Percentiles rank a stretch among this genome's conserved stretches.
Conservation (phyloP, 2,888 invertebrate genomes). For the Plagiodera versicolora region DNA sequence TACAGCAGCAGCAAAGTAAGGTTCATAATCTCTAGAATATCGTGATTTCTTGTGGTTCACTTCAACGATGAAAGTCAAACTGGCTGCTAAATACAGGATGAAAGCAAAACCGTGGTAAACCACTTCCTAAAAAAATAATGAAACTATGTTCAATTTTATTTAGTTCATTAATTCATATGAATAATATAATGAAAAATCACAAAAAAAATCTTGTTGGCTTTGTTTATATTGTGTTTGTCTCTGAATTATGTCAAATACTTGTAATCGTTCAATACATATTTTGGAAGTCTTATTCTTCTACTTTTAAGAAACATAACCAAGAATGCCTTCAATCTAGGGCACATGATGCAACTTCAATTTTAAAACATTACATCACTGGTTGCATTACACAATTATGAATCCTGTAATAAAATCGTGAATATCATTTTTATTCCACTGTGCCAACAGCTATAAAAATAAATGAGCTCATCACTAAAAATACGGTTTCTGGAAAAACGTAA, state of each 20-base stretch:
- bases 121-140: conserved; percentile 66
- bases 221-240: too few species aligned
- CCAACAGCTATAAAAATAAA: neutral
- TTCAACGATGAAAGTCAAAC: conserved; percentile 68
- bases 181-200: too few species aligned
- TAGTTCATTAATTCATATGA: too few species aligned
- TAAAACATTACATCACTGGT: neutral
- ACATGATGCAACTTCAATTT: too few species aligned
- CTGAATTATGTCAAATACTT: too few species aligned
- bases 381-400: neutral
- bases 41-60: conserved; percentile 59
- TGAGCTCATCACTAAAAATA: neutral
- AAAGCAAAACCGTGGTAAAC: conserved; percentile 78
- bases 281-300: too few species aligned
- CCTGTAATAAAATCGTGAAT: neutral
- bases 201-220: too few species aligned
- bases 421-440: neutral
- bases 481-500: conserved; percentile 12
- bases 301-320: too few species aligned
- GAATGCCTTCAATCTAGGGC: too few species aligned
- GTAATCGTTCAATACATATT: too few species aligned
- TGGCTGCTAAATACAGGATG: conserved; percentile 71
- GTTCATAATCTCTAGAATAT: conserved; percentile 59
- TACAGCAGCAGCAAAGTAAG: conserved; percentile 74
- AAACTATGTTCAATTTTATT: too few species aligned